phyloP scores from a whole-genome alignment of 2,888 invertebrate species.

The Eupithecia inturbata region DNA sequence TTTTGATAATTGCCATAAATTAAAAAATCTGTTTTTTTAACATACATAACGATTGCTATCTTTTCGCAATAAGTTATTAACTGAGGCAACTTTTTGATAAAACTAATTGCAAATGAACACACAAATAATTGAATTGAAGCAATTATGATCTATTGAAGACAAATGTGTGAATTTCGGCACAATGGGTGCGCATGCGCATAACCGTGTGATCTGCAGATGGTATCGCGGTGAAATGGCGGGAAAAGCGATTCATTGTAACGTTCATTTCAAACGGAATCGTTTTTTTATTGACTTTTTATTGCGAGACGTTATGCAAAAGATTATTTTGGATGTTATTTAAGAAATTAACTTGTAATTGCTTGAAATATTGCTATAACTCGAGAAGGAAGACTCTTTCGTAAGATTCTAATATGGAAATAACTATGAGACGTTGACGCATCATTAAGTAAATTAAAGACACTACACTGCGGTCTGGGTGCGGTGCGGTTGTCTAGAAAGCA shows the following conservation, averaged over 20 bases:
- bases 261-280: slow-evolving; percentile 6
- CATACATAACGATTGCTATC: slow-evolving; percentile 29
- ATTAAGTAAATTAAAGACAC: not conserved
- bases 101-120: slow-evolving; percentile 30
- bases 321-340: not conserved
- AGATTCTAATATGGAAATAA: not conserved
- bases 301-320: slow-evolving; percentile 10
- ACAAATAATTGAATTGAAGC: slow-evolving; percentile 39
- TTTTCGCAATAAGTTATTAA: slow-evolving; percentile 22
- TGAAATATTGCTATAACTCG: not conserved
- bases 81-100: slow-evolving; percentile 20
- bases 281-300: slow-evolving; percentile 29
- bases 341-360: slow-evolving; percentile 1
- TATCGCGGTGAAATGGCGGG: slow-evolving; percentile 27
- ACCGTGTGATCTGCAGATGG: slow-evolving; percentile 40
- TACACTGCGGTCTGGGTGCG: not conserved
- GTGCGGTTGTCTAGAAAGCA: slow-evolving; percentile 26
- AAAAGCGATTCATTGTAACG: slow-evolving; percentile 20
- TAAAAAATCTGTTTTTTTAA: slow-evolving; percentile 20
- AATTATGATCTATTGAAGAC: slow-evolving; percentile 37
- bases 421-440: not conserved
- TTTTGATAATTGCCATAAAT: slow-evolving; percentile 12
- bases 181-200: slow-evolving; percentile 34
- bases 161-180: slow-evolving; percentile 40
- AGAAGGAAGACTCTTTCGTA: not conserved